A percentile compares a stretch with the other conserved stretches of the same genome.
phyloP scores from a whole-genome alignment of 2,797 vertebrate genomes.

The Pteronotus mesoamericanus region DNA sequence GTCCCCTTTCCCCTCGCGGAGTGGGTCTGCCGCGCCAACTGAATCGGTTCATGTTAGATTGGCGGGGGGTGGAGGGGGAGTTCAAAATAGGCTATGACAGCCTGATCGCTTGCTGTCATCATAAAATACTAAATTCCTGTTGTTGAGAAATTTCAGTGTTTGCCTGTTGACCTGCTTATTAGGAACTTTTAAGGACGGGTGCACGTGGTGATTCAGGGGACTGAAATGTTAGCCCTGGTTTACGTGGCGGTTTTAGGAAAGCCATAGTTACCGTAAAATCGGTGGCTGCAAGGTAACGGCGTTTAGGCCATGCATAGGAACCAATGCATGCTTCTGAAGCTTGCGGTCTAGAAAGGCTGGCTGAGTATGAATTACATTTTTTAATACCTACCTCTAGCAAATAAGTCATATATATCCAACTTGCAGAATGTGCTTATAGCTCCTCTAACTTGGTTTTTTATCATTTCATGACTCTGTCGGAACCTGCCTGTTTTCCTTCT shows the following conservation, averaged over 20 bases:
- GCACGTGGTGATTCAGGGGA: neutral
- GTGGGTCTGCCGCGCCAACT: neutral
- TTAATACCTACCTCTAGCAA: neutral
- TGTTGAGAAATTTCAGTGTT: neutral
- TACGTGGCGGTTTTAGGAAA: neutral
- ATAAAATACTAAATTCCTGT: neutral
- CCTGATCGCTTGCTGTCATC: neutral
- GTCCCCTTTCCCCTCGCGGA: neutral
- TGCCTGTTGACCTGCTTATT: neutral
- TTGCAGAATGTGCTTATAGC: neutral
- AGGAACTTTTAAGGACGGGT: neutral
- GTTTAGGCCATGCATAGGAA: neutral
- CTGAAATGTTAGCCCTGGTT: neutral
- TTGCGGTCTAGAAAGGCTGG: neutral
- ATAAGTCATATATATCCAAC: neutral
- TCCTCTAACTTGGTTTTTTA: neutral
- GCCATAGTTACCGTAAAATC: neutral
- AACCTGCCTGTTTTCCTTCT: neutral
- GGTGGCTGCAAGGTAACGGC: neutral
- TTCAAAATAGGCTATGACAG: neutral
- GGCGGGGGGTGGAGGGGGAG: neutral
- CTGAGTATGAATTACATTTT: neutral
- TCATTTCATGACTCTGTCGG: neutral
- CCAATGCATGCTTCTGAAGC: neutral
- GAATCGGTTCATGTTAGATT: neutral